phyloP scores from a whole-genome alignment of 2,797 vertebrate genomes.

The Anniella stebbinsi region DNA sequence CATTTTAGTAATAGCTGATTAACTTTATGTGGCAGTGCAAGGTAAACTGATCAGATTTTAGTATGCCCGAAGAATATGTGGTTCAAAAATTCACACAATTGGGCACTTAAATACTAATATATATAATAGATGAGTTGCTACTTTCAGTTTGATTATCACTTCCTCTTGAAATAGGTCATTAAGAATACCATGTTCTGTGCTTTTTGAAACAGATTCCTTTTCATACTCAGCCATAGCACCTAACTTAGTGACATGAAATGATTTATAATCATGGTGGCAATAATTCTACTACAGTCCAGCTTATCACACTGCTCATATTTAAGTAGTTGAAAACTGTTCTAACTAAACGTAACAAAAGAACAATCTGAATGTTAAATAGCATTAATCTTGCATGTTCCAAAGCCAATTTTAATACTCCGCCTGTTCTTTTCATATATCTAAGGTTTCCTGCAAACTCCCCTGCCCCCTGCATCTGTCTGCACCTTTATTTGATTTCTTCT shows the following conservation, averaged over 20 bases:
- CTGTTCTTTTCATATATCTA: neutral
- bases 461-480: neutral
- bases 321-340: neutral
- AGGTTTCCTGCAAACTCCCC: neutral
- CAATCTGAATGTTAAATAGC: neutral
- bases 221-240: neutral
- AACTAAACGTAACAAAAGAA: neutral
- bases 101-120: neutral
- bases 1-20: neutral
- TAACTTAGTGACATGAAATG: neutral
- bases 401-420: neutral
- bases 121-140: neutral
- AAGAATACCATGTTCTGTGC: neutral
- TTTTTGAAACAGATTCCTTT: neutral
- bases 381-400: neutral
- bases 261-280: neutral
- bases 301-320: neutral
- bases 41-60: neutral
- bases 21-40: neutral
- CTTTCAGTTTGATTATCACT: neutral
- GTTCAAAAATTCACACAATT: neutral
- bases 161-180: neutral
- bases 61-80: neutral
- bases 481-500: too few relatives aligned
- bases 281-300: neutral